Percentiles rank a stretch among this genome's conserved stretches.
These are phyloP conservation scores for Galerucella nymphaeae DNA, from an alignment of 2,888 invertebrate genomes.

Conservation along the genomic window DNA sequence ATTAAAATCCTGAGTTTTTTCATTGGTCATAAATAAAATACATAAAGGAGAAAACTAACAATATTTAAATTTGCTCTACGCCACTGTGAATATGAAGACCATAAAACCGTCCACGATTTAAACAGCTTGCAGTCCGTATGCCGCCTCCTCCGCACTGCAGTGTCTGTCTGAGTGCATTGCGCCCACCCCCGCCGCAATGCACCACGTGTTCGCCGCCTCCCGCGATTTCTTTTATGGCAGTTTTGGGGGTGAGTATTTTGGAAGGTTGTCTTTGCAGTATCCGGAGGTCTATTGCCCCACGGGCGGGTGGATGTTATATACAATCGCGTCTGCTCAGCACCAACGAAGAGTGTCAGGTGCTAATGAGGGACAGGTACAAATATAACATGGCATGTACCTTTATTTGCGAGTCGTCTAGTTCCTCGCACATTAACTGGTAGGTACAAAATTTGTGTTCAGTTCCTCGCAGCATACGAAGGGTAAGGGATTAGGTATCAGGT, in stretches of 20 bases:
- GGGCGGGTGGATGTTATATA: neutral
- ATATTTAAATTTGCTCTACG: neutral
- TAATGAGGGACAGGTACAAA: slow-evolving; percentile 28
- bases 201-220: slow-evolving; percentile 51
- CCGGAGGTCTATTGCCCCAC: neutral
- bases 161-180: slow-evolving; percentile 58
- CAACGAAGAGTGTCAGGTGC: slow-evolving; percentile 26
- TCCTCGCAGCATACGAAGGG: too few relatives aligned
- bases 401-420: too few relatives aligned
- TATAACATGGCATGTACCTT: neutral
- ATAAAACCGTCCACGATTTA: slow-evolving; percentile 48
- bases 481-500: too few relatives aligned
- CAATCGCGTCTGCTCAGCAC: neutral
- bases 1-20: too few relatives aligned
- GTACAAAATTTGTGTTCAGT: too few relatives aligned
- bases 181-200: slow-evolving; percentile 66
- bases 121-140: slow-evolving; percentile 51
- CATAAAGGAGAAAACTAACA: too few relatives aligned
- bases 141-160: slow-evolving; percentile 49
- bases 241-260: slow-evolving; percentile 8
- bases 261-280: slow-evolving; percentile 10
- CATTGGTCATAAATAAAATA: too few relatives aligned
- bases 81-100: slow-evolving; percentile 29
- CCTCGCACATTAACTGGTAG: too few relatives aligned
- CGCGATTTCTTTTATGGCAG: slow-evolving; percentile 25